Conservation (phyloP, 1,140 invertebrate species). For the Drosophila nigrodunni region DNA sequence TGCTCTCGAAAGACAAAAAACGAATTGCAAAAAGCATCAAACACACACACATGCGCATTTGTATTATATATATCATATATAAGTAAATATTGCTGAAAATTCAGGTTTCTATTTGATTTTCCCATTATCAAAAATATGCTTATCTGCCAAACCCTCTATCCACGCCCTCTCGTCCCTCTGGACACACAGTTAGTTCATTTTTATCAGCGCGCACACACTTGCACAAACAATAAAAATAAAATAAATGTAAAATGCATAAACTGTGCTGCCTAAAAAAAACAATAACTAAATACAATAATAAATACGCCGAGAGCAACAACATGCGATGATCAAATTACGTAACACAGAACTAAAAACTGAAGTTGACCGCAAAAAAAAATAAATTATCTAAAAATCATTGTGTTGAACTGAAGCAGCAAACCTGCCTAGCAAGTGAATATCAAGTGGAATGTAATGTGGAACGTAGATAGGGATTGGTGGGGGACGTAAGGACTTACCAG, state of each 20-base stretch:
- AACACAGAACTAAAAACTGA: slow-evolving; percentile 33
- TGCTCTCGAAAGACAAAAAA: neutral
- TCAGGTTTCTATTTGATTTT: slow-evolving; percentile 11
- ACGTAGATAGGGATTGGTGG: neutral
- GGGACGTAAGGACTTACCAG: slow-evolving; percentile 86
- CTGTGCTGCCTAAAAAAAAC: slow-evolving; percentile 8
- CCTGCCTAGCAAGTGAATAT: neutral
- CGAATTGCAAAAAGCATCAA: slow-evolving; percentile 14
- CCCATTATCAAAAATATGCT: slow-evolving; percentile 30
- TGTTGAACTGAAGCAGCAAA: neutral
- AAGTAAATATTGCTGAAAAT: slow-evolving; percentile 4
- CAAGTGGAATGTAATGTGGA: neutral
- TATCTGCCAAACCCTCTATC: slow-evolving; percentile 30
- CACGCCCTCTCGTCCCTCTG: neutral
- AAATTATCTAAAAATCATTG: slow-evolving; percentile 15
- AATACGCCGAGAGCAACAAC: slow-evolving; percentile 10
- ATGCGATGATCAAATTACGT: slow-evolving; percentile 47
- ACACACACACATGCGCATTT: neutral
- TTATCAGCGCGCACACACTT: slow-evolving; percentile 40
- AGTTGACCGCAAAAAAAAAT: slow-evolving; percentile 23
- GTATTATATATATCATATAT: neutral
- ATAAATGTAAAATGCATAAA: slow-evolving; percentile 33
- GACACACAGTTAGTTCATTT: slow-evolving; percentile 21
- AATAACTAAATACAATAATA: slow-evolving; percentile 22
- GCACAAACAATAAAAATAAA: slow-evolving; percentile 6